Percentiles rank a stretch among this genome's conserved stretches.
phyloP scores from a whole-genome alignment of 2,888 invertebrate genomes.

The Ligdia adustata region DNA sequence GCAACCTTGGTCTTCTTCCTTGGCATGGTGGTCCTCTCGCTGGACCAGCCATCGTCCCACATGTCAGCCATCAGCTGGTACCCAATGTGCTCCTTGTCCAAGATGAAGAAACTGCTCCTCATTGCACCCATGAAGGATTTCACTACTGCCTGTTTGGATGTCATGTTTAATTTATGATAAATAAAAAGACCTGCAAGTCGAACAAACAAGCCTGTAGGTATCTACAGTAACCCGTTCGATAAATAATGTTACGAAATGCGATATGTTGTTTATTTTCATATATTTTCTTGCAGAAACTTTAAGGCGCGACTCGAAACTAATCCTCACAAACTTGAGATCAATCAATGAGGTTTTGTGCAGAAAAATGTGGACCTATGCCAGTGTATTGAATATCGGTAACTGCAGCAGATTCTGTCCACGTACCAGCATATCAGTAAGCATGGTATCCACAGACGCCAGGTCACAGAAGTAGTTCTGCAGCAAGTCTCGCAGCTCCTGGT shows the following conservation, averaged over 20 bases:
- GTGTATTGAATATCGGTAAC: no score
- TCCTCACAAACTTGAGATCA: no score
- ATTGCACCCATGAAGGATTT: constrained; percentile 84
- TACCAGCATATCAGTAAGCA: constrained; percentile 85
- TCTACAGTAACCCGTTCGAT: no score
- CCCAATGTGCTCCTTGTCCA: constrained; percentile 68
- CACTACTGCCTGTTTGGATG: constrained; percentile 84
- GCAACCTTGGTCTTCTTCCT: constrained; percentile 79
- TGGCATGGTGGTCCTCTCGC: constrained; percentile 68
- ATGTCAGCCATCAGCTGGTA: constrained; percentile 79
- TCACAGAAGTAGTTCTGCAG: constrained; percentile 82
- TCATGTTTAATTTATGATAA: no score
- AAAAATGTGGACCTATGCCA: neutral
- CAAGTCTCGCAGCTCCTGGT: constrained; percentile 65
- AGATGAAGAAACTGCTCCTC: constrained; percentile 82
- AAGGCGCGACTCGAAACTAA: no score
- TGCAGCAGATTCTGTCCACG: no score
- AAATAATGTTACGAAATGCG: no score
- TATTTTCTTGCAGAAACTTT: no score
- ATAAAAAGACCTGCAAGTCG: no score
- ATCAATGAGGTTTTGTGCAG: neutral
- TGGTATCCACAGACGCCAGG: constrained; percentile 79
- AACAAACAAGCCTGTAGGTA: no score
- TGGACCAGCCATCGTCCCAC: constrained; percentile 84
- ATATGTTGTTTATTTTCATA: no score